phyloP scores from a whole-genome alignment of 1,140 invertebrate genomes.

The Condylostylus longicornis region DNA sequence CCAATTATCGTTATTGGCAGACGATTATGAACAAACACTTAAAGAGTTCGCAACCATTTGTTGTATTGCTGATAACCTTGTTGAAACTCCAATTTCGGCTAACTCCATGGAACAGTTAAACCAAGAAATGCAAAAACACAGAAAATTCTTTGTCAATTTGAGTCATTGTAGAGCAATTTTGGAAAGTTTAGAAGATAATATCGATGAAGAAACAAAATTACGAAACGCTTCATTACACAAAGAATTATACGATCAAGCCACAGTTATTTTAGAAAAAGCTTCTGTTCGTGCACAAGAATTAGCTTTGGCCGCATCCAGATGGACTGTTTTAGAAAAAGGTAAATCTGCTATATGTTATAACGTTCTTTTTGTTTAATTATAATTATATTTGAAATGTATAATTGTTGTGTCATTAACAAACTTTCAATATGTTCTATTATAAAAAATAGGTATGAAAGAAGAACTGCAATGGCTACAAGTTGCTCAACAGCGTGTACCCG shows the following conservation, averaged over 20 bases:
- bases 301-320: constrained; percentile 64
- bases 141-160: constrained; percentile 74
- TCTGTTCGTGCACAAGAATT: constrained; percentile 63
- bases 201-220: constrained; percentile 59
- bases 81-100: constrained; percentile 58
- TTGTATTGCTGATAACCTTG: constrained; percentile 58
- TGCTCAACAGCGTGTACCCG: constrained; percentile 62
- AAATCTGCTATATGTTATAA: no score
- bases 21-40: constrained; percentile 74
- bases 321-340: constrained; percentile 65
- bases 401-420: no score
- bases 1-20: constrained; percentile 53
- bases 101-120: constrained; percentile 58
- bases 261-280: constrained; percentile 58
- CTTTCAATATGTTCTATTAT: no score
- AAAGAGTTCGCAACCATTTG: constrained; percentile 73
- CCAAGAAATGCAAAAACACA: constrained; percentile 75
- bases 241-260: constrained; percentile 55
- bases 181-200: constrained; percentile 67
- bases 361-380: no score
- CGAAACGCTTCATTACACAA: constrained; percentile 60
- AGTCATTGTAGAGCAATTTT: constrained; percentile 70
- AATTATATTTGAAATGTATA: no score
- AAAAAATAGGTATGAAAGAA: constrained; percentile 63
- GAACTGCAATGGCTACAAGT: constrained; percentile 67